phyloP scores from a whole-genome alignment of 2,797 vertebrate species.

The Anguilla marmorata region DNA sequence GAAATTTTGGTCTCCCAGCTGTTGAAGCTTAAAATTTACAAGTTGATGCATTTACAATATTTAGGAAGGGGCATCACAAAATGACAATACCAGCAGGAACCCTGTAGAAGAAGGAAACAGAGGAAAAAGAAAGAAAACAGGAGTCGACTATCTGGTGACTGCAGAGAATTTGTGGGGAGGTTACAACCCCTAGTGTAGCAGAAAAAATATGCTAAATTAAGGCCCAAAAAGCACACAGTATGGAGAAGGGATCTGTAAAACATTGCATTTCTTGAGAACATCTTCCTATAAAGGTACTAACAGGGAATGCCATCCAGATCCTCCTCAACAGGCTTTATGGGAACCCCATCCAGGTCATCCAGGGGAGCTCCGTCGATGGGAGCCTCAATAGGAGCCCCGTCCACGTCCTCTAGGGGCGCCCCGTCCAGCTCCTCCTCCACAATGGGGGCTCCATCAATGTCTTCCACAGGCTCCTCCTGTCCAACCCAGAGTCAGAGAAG shows the following conservation, averaged over 20 bases:
- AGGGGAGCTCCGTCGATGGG: conserved; percentile 76
- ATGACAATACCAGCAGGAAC: not conserved
- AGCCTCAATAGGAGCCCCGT: conserved; percentile 89
- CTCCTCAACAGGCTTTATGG: conserved; percentile 89
- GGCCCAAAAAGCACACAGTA: not conserved
- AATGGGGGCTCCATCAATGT: conserved; percentile 94
- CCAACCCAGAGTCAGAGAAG: not conserved
- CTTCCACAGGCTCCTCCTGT: conserved; percentile 72
- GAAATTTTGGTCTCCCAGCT: not conserved
- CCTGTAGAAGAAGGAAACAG: not conserved
- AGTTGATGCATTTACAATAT: not conserved
- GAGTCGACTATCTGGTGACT: not conserved
- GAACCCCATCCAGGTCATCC: conserved; percentile 93
- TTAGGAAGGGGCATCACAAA: not conserved
- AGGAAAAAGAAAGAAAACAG: not conserved
- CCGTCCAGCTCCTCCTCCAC: conserved; percentile 89
- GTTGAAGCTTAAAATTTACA: not conserved
- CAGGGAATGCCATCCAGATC: conserved; percentile 95
- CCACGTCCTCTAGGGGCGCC: conserved; percentile 85
- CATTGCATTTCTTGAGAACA: not conserved
- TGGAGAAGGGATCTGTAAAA: not conserved
- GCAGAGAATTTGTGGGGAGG: not conserved
- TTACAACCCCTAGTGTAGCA: not conserved
- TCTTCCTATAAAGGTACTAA: conserved; percentile 61
- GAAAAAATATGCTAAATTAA: not conserved